Conservation (phyloP, 2,888 invertebrate species). For the Ennomos quercinarius region DNA sequence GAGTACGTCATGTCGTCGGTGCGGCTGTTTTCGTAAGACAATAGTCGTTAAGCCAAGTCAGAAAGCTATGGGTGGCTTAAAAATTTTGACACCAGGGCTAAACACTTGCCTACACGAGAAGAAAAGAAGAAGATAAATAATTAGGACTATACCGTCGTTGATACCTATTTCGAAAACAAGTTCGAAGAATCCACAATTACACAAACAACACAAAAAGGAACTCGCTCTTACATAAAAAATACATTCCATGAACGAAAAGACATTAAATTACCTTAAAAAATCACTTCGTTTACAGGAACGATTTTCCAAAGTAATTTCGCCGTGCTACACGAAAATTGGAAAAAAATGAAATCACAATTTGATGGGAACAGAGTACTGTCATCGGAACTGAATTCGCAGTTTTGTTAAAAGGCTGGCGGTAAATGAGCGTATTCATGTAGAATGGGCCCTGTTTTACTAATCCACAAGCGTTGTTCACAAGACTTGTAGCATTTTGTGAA, state of each 20-base stretch:
- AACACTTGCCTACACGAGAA: too few species aligned
- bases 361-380: constrained; percentile 32
- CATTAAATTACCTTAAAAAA: constrained; percentile 35
- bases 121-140: too few species aligned
- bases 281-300: constrained; percentile 32
- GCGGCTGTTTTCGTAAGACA: too few species aligned
- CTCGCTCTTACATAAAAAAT: constrained; percentile 3
- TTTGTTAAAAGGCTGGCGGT: constrained; percentile 24
- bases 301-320: constrained; percentile 31
- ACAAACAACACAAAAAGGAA: neutral
- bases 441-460: constrained; percentile 5
- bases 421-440: constrained; percentile 33
- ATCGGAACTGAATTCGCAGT: constrained; percentile 33
- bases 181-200: neutral
- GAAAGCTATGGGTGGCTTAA: too few species aligned
- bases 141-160: too few species aligned
- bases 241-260: constrained; percentile 9
- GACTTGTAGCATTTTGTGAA: neutral
- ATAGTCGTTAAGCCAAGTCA: too few species aligned
- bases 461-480: constrained; percentile 10
- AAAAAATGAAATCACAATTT: constrained; percentile 41
- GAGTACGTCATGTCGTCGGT: too few species aligned
- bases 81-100: too few species aligned
- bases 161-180: too few species aligned
- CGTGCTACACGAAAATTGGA: constrained; percentile 36